These are phyloP conservation scores for Drosophila fungiperda DNA, from an alignment of 2,888 invertebrate genomes.

Conservation along the genomic window DNA sequence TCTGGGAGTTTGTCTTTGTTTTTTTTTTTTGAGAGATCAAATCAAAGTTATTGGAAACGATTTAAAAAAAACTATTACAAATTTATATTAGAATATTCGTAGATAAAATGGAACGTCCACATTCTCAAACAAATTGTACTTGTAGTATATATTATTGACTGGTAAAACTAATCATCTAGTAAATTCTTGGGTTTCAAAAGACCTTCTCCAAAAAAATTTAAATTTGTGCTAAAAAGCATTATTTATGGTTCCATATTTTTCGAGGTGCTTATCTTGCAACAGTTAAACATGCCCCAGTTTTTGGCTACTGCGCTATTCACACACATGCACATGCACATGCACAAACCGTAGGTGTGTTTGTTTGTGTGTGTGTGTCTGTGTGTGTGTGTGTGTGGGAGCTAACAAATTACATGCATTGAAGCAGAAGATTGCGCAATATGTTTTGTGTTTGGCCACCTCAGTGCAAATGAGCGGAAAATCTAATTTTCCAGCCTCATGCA, in stretches of 20 bases:
- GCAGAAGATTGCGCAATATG: conserved; percentile 79
- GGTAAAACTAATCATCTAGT: not conserved
- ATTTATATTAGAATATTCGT: not conserved
- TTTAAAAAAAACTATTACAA: not conserved
- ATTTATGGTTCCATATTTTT: conserved; percentile 34
- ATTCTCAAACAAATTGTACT: not conserved
- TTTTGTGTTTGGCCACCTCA: conserved; percentile 47
- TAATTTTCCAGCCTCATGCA: conserved; percentile 72
- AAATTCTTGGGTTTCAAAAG: not conserved
- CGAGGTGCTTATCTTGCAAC: conserved; percentile 35
- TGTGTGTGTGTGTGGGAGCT: conserved; percentile 8
- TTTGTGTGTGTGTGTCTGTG: not conserved
- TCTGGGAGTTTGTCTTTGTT: conserved; percentile 12
- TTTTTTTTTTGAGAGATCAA: not conserved
- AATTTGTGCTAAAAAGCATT: no score
- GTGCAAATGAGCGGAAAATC: conserved; percentile 78
- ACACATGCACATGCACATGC: conserved; percentile 30
- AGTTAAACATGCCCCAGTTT: conserved; percentile 53
- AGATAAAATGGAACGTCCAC: rapidly evolving
- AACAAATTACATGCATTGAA: conserved; percentile 61
- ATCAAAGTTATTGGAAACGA: no score
- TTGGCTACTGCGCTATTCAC: conserved; percentile 39
- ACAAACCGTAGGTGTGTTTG: conserved; percentile 6
- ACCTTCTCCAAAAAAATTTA: not conserved
- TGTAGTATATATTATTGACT: not conserved